These are phyloP conservation scores for Vicugna pacos DNA, from an alignment of 2,113 vertebrate genomes.

Conservation along the genomic window DNA sequence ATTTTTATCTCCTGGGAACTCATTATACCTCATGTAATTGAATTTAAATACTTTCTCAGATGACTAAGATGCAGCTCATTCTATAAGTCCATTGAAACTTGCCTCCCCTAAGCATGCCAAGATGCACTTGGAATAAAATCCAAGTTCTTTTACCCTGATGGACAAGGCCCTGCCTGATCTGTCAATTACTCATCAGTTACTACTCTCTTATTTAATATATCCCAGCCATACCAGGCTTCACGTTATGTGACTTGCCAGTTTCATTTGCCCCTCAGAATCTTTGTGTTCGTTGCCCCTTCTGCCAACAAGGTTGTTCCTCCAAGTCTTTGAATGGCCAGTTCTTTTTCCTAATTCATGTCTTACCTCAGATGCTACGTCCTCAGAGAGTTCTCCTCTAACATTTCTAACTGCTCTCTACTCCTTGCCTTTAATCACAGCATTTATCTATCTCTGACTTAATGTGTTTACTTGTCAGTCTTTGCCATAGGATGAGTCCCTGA, in stretches of 20 bases:
- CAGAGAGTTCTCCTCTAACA: neutral
- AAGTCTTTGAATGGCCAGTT: neutral
- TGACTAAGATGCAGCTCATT: slow-evolving; percentile 14
- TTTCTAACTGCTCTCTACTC: neutral
- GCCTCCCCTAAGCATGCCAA: neutral
- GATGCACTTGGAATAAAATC: neutral
- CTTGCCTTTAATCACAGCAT: neutral
- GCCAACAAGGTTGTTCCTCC: neutral
- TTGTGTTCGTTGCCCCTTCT: neutral
- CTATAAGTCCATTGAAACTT: neutral
- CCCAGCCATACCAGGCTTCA: neutral
- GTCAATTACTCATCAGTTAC: neutral
- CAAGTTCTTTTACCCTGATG: neutral
- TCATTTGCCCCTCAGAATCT: neutral
- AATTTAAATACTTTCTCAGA: slow-evolving; percentile 57
- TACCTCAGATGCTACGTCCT: neutral
- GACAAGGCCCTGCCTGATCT: neutral
- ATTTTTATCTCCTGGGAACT: slow-evolving; percentile 30
- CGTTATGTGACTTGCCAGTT: neutral
- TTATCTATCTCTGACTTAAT: neutral
- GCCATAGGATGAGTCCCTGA: neutral
- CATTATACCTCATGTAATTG: neutral
- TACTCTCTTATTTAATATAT: neutral
- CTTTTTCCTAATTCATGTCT: neutral
- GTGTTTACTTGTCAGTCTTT: neutral